Evolutionary conservation across 1,140 invertebrate species (phyloP), one percentile per base, ranked within the genome.

Genomic region (Oncopeltus fasciatus): DNA sequence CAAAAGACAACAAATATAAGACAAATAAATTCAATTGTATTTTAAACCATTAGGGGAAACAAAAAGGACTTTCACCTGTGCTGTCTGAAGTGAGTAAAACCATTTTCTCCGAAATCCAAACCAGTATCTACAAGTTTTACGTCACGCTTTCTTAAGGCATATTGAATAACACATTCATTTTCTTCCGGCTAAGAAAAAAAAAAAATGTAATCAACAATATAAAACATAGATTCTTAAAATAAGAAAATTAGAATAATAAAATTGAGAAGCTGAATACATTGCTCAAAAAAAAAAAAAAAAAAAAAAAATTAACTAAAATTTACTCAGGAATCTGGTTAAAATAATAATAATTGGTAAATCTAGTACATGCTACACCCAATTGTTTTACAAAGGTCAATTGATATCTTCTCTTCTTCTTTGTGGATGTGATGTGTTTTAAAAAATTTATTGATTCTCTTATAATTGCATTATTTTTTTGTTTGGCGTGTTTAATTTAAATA

Each of bases 91-190:
- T 86, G 94, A 0, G 84, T 84, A 72, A 97, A 98, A 43, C 96
- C 97, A 73, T 96, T 89, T 28, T 85, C 85, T 18, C 97, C 97
- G 81, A 99, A 95, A 72, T 95, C 89, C 47, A 99, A 74, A 2
- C 92, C 93, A 57, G 92, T 95, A 1, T 90, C 83, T 2, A 98
- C 87, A 31, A 99, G 74, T 75, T 97, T 95, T 0, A 99, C 94
- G 71, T 90, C 84, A 59, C 97, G 78, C 71, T 94, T 95, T 68
- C 89, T 95, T 33, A 99, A 74, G 4, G 91, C 95, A 77, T 94
- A 98, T 74, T 99, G 88, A 43, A 99, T 83, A 0, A 99, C 92
- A 76, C 85, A 88, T 78, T 99, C 97, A 78, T 99, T 99, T 78
- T 99, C 97, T 75, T 99, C 96, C 0, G 94, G 89, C 73, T 83